Percentiles rank a stretch among this genome's conserved stretches.
These are phyloP conservation scores for Torymus tubicola DNA, from an alignment of 2,888 invertebrate species.

Conservation along the genomic window DNA sequence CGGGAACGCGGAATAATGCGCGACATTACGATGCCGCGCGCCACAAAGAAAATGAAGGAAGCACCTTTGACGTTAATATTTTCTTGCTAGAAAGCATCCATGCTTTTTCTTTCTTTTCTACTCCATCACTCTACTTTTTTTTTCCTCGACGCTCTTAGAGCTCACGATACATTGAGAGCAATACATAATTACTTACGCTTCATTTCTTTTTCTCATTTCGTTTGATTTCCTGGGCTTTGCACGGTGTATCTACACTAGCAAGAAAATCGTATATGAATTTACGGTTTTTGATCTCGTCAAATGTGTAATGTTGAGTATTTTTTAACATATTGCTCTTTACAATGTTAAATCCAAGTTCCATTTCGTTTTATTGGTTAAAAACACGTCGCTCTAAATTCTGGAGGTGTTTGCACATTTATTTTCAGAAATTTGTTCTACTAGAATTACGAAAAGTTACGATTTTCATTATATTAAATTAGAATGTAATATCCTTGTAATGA, in stretches of 20 bases:
- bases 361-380: slow-evolving; percentile 17
- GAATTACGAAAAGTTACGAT: no score
- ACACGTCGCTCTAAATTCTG: not conserved
- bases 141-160: slow-evolving; percentile 55
- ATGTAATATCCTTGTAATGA: no score
- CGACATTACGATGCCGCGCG: slow-evolving; percentile 38
- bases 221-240: slow-evolving; percentile 57
- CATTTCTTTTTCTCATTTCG: slow-evolving; percentile 70
- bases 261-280: not conserved
- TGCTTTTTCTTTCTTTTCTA: not conserved
- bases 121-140: slow-evolving; percentile 18
- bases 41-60: slow-evolving; percentile 63
- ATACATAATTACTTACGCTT: slow-evolving; percentile 70
- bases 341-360: slow-evolving; percentile 21
- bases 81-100: slow-evolving; percentile 33
- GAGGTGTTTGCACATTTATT: no score
- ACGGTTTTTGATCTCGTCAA: slow-evolving; percentile 11
- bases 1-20: not conserved
- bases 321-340: slow-evolving; percentile 3
- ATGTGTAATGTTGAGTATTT: slow-evolving; percentile 16
- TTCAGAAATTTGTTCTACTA: no score
- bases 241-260: not conserved
- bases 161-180: slow-evolving; percentile 65
- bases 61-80: slow-evolving; percentile 67
- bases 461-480: no score